Conservation (phyloP, 2,888 invertebrate genomes). For the Orthosia incerta region DNA sequence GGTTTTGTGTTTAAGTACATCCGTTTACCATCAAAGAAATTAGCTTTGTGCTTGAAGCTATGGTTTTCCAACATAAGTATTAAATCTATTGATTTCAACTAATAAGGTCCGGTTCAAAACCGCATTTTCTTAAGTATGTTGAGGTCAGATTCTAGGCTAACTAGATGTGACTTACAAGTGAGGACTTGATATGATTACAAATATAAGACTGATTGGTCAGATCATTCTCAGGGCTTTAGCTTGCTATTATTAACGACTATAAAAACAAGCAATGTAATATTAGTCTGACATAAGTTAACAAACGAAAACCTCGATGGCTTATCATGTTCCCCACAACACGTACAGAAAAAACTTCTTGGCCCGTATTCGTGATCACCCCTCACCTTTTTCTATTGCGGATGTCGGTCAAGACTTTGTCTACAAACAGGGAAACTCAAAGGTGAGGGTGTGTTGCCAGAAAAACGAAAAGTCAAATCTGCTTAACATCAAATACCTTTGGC, state of each 20-base stretch:
- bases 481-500: not conserved
- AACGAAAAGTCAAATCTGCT: not conserved
- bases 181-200: not conserved
- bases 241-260: not conserved
- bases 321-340: not conserved
- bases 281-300: not conserved
- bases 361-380: constrained; percentile 4
- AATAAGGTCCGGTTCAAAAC: not conserved
- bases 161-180: not conserved
- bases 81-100: constrained; percentile 3
- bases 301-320: not conserved
- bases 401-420: constrained; percentile 10
- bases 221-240: not conserved
- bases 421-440: not conserved
- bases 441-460: constrained; percentile 20
- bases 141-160: not conserved
- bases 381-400: not conserved
- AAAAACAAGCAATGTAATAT: not conserved
- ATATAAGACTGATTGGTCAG: not conserved
- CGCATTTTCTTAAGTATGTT: not conserved
- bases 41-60: constrained; percentile 31
- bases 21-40: constrained; percentile 28
- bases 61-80: not conserved
- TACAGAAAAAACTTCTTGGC: not conserved
- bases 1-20: constrained; percentile 53